Base-by-base conservation (phyloP, 2,797 vertebrate genomes). In the Karalla daura region DNA sequence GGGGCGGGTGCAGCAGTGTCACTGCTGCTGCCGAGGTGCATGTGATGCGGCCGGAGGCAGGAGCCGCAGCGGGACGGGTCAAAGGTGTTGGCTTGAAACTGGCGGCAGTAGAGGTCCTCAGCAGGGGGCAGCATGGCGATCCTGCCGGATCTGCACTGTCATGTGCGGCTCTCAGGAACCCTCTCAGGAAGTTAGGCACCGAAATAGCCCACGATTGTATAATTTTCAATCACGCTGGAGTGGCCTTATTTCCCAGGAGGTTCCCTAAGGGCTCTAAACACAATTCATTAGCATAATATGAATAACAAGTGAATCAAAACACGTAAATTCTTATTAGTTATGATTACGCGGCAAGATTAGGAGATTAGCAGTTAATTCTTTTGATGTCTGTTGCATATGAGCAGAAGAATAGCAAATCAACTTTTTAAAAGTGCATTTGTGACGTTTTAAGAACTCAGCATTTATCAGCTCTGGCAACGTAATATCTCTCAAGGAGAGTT, bases 61-160 rank as follows among this genome's bases (percentile, higher is more conserved):
- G 74, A 40, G 46, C 86, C 45, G 50, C 91, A 92, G 41, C 85
- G 87, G 30, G 86, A 85, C 1, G 83, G 80, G 83, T 92, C 89
- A 76, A 90, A 91, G 74, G 84, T 61, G 85, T 91, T 90, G 65
- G 88, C 74, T 59, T 74, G 85, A 73, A 91, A 92, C 61, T 47
- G 55, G 8, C 3, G 20, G 69, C 90, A 91, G 70, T 90, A 90
- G 46, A 15, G 56, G 73, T 90, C 83, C 40, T 78, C 83, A 76
- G 62, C 74, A 52, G 81, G 80, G 23, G 78, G 70, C 6, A 69
- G 62, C 85, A 86, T 87, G 44, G 45, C 6, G 13, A 51, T 60
- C 52, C 60, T 53, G 67, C 41, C 30, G 5, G 44, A 21, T 32
- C 54, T 13, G 28, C 64, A 46, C 49, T 4, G 23, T 24, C 6